phyloP scores from a whole-genome alignment of 1,140 invertebrate species.

The Neodiprion virginianus region DNA sequence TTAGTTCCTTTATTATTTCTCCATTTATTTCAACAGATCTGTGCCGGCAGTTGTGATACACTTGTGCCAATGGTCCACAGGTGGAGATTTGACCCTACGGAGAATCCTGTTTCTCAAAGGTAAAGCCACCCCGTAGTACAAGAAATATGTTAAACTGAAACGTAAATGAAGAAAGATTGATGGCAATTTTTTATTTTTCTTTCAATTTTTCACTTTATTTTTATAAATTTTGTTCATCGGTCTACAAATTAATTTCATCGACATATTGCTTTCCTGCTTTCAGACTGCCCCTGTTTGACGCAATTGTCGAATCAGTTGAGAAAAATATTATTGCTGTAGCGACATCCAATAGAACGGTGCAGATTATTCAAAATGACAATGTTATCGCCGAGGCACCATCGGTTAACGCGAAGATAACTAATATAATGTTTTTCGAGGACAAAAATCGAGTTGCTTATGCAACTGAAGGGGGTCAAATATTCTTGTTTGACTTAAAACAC shows the following conservation, averaged over 20 bases:
- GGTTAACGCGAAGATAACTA: slow-evolving; percentile 43
- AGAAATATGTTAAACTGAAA: background rate
- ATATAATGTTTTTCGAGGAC: slow-evolving; percentile 40
- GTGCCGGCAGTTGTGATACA: slow-evolving; percentile 41
- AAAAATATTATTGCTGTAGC: slow-evolving; percentile 43
- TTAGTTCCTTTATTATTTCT: slow-evolving; percentile 9
- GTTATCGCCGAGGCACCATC: slow-evolving; percentile 34
- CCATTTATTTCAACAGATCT: slow-evolving; percentile 43
- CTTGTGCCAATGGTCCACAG: slow-evolving; percentile 47
- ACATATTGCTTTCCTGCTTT: slow-evolving; percentile 21
- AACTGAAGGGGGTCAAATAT: slow-evolving; percentile 38
- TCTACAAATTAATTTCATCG: slow-evolving; percentile 17
- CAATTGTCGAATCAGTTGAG: slow-evolving; percentile 42
- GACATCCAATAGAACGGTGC: slow-evolving; percentile 44
- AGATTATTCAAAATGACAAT: slow-evolving; percentile 32
- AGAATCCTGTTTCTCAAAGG: slow-evolving; percentile 25
- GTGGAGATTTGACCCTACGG: slow-evolving; percentile 45
- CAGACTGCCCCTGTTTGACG: slow-evolving; percentile 49
- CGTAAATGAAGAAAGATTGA: background rate
- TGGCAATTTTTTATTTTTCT: background rate
- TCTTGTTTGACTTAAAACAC: slow-evolving; percentile 38
- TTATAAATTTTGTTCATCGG: slow-evolving; percentile 8
- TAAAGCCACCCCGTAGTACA: background rate
- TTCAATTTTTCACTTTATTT: slow-evolving; percentile 10
- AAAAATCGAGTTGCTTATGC: slow-evolving; percentile 44